Evolutionary conservation across 2,113 vertebrate species (phyloP), one percentile per base, ranked within the genome.

Genomic region (Nematolebias whitei): DNA sequence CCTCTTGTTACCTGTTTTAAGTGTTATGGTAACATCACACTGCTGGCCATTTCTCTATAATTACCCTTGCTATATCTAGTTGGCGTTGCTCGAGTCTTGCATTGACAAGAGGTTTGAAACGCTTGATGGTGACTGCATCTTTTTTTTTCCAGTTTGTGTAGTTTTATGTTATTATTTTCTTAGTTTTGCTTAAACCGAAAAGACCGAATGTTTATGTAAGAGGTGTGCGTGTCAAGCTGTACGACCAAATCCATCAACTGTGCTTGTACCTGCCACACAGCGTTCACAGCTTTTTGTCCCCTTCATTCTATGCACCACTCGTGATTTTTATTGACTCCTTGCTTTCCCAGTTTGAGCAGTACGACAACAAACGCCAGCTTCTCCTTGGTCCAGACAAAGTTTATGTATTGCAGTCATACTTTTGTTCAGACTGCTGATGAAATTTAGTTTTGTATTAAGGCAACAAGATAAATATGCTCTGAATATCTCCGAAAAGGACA

Each of bases 1-100:
- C 93, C 93, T 94, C 93, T 81, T 92, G 92, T 94, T 93, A 92
- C 93, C 92, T 92, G 93, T 92, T 88, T 44, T 22, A 88, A 86
- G 85, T 89, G 79, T 90, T 74, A 93, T 92, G 93, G 92, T 93
- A 91, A 93, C 92, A 91, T 93, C 85, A 88, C 89, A 91, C 85
- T 81, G 63, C 83, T 73, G 89, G 92, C 89, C 90, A 93, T 93
- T 93, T 93, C 90, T 82, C 83, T 86, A 91, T 89, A 92, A 91
- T 93, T 93, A 85, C 89, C 83, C 74, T 56, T 64, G 67, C 86
- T 82, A 71, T 77, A 66, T 77, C 73, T 59, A 69, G 81, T 74
- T 79, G 84, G 79, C 80, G 58, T 85, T 60, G 40, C 73, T 81
- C 69, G 76, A 76, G 74, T 82, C 79, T 71, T 47, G 51, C 68